Conservation (phyloP, 2,888 invertebrate genomes). For the Aleiodes testaceus region DNA sequence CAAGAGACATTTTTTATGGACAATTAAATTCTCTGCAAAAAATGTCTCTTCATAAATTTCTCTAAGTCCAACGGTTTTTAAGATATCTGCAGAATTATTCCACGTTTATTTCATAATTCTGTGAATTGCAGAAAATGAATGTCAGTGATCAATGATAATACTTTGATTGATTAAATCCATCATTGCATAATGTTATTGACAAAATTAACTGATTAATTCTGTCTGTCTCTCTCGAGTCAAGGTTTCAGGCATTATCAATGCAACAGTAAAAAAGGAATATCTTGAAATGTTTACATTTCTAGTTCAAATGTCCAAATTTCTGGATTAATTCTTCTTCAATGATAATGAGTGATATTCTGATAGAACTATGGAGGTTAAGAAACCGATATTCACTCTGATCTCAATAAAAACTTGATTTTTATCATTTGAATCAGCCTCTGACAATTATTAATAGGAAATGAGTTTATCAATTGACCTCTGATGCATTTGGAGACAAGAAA, state of each 20-base stretch:
- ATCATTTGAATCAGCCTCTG: neutral
- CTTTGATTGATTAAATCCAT: no score
- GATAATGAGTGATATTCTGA: neutral
- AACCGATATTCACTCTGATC: neutral
- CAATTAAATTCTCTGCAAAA: no score
- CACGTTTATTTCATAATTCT: no score
- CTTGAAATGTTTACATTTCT: conserved; percentile 2
- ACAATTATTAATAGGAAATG: neutral
- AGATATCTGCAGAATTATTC: no score
- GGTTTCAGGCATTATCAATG: conserved; percentile 8
- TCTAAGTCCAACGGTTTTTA: no score
- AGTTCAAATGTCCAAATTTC: neutral
- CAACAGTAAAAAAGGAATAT: neutral
- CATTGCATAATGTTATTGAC: no score
- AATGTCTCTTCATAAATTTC: no score
- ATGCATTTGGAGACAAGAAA: neutral
- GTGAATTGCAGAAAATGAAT: no score
- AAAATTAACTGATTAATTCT: neutral
- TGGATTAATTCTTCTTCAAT: neutral
- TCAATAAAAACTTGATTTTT: neutral
- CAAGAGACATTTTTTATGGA: no score
- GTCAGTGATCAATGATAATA: no score
- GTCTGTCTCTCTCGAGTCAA: neutral
- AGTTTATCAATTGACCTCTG: conserved; percentile 4
- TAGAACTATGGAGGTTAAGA: neutral